Base-by-base conservation (phyloP, 2,888 invertebrate genomes). In the Clunio marinus region DNA sequence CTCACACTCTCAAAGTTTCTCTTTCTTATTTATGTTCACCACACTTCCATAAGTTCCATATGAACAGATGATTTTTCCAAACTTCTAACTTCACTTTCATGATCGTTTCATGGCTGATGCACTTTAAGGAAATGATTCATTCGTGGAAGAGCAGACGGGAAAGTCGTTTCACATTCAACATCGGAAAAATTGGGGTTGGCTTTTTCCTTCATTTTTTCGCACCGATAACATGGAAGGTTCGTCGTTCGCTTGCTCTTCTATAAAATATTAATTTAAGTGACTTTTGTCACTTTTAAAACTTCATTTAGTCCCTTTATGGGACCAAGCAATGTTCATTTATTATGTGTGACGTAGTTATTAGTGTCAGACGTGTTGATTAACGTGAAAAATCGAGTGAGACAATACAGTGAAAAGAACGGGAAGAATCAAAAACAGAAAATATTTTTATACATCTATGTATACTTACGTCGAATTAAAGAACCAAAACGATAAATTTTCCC, bases 211-310 rank as follows among this genome's bases (percentile, higher is more conserved):
- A 63, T 46, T 63, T 46, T 63, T 63, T 63, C 27, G 24, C 37
- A 37, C 63, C 63, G 63, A 63, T 46, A 63, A 27, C 46, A 46
- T 63, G 63, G 63, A 63, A 63, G 63, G 41, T 41, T 41, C 41
- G 2, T 41, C 22, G 27, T 63, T 27, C 22, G 22, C 27, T 41
- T 35, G 24, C 63, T 46, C 27, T 45, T 45, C 46, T 17, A 37
- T 22, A 35, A 60, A n/a, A 2, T 22, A 37, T 37, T 46, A 15
- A 45, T 45, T 63, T 63, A 13, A 20, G 27, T 60, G 17, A 37
- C 28, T 60, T 37, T 37, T 35, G 17, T 60, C 41, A 60, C 10
- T 35, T 10, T 60, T 41, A 8, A 4, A 51, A 51, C 17, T 17
- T 17, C 5, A 5, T 22, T 51, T 17, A 17, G 3, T 3, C 45